Evolutionary conservation across 2,113 vertebrate species (phyloP).

Genomic region (Murina feae): DNA sequence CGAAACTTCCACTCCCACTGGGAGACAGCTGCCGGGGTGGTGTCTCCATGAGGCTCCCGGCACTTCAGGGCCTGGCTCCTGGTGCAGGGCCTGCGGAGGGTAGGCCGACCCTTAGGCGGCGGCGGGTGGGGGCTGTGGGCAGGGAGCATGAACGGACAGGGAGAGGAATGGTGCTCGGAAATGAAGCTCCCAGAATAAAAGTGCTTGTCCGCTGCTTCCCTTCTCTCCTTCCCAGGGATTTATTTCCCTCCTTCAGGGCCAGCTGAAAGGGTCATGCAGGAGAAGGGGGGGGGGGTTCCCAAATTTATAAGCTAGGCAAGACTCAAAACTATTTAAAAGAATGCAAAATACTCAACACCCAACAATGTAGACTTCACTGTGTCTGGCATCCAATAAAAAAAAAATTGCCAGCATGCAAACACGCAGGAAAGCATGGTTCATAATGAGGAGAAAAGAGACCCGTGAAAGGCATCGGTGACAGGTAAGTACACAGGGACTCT

Average conservation of each 20-base stretch:
- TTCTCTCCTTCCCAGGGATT: not conserved
- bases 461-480: not conserved
- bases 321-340: not conserved
- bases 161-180: not conserved
- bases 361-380: not conserved
- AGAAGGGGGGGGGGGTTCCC: not conserved
- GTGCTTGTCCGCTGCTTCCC: not conserved
- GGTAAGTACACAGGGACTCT: not conserved
- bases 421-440: not conserved
- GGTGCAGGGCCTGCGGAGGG: fast-evolving
- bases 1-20: fast-evolving
- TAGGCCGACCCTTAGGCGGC: not conserved
- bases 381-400: not conserved
- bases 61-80: not conserved
- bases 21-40: not conserved
- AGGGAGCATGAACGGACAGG: no score
- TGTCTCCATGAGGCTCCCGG: not conserved
- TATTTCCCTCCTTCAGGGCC: not conserved
- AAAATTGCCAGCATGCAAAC: not conserved
- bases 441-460: not conserved
- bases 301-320: not conserved
- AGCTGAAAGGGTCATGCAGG: not conserved
- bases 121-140: no score
- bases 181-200: not conserved
- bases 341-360: not conserved